Evolutionary conservation across 2,113 vertebrate genomes (phyloP).

Genomic region (Halichoeres trimaculatus): DNA sequence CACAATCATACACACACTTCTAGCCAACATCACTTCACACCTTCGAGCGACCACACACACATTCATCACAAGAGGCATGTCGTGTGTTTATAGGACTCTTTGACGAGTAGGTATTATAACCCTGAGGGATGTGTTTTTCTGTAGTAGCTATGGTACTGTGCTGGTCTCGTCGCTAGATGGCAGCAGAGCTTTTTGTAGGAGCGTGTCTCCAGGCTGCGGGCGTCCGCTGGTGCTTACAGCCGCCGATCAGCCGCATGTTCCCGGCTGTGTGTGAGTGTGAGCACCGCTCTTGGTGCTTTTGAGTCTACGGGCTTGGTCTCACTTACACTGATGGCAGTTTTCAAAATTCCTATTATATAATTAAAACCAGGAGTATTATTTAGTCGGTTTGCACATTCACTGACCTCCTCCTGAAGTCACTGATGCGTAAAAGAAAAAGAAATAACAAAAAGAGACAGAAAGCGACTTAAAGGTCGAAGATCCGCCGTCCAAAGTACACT

Average conservation of each 20-base stretch:
- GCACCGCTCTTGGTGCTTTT: neutral
- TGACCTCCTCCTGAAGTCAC: no score
- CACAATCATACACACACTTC: neutral
- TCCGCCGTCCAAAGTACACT: no score
- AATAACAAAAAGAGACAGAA: no score
- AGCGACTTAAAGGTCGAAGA: no score
- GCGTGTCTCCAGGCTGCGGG: neutral
- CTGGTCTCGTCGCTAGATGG: constrained; percentile 69
- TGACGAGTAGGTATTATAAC: neutral
- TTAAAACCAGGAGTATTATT: no score
- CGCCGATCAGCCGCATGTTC: neutral
- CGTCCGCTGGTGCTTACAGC: neutral
- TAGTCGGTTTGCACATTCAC: no score
- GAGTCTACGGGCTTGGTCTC: neutral
- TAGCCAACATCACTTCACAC: constrained; percentile 6
- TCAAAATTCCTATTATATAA: no score
- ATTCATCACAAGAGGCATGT: neutral
- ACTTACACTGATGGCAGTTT: no score
- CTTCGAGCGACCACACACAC: neutral
- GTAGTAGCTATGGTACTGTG: constrained; percentile 17
- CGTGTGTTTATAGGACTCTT: neutral
- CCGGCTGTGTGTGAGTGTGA: neutral
- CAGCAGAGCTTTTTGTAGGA: constrained; percentile 60
- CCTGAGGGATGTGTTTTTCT: neutral
- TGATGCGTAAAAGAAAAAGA: no score